phyloP scores from a whole-genome alignment of 2,888 invertebrate species.

The Hypselothyrea guttata region DNA sequence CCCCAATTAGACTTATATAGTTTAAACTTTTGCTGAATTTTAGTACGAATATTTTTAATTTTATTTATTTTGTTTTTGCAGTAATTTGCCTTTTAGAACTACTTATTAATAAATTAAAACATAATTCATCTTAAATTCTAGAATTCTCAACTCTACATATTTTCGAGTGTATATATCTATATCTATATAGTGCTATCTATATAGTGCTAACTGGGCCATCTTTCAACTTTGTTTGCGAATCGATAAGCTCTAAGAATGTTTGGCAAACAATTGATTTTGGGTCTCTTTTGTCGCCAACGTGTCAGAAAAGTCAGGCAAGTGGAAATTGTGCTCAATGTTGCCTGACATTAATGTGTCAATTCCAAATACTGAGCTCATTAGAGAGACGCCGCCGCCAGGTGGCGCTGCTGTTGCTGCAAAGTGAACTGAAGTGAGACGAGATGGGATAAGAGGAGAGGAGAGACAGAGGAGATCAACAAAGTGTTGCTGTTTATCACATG shows the following conservation, averaged over 20 bases:
- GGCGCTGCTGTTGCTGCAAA: slow-evolving; percentile 34
- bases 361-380: slow-evolving; percentile 74
- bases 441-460: slow-evolving; percentile 47
- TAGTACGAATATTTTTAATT: no score
- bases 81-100: no score
- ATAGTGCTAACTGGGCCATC: slow-evolving; percentile 26
- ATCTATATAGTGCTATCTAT: no score
- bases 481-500: slow-evolving; percentile 72
- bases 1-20: no score
- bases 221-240: slow-evolving; percentile 10
- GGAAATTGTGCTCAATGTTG: slow-evolving; percentile 69
- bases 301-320: slow-evolving; percentile 65
- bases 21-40: no score
- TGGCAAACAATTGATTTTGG: slow-evolving; percentile 20
- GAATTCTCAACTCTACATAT: no score
- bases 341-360: slow-evolving; percentile 77
- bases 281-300: slow-evolving; percentile 37
- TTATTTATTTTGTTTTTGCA: no score
- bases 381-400: slow-evolving; percentile 34
- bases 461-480: no score
- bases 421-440: slow-evolving; percentile 25
- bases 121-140: no score
- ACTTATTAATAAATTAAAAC: no score
- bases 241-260: slow-evolving; percentile 23
- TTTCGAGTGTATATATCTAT: no score